Base-by-base conservation (phyloP, 1,140 invertebrate genomes). In the Diabrotica virgifera region DNA sequence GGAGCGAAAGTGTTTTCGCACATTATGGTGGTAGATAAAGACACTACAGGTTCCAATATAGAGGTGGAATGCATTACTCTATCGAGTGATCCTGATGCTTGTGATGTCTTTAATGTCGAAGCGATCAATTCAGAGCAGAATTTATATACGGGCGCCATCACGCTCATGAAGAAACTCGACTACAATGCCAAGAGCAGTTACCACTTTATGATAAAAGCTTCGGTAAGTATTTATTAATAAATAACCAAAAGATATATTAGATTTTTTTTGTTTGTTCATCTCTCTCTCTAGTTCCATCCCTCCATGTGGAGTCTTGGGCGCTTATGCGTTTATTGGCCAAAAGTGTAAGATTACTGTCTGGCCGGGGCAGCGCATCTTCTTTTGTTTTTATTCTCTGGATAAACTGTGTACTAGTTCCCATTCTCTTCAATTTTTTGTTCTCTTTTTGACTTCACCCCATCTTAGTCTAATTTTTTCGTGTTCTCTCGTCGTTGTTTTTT, bases 31-130 rank as follows among this genome's bases (percentile, higher is more conserved):
- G 86, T 85, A 72, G 93, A 95, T 81, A 83, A 83, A 13, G 93
- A 95, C 79, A 85, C 88, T 24, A 85, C 90, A 11, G 93, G 93
- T 4, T 88, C 93, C 51, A 89, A 85, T 70, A 83, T 95, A 52
- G 89, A 92, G 79, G 85, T 95, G 5, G 85, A 84, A 53, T 95
- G 93, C 72, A 78, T 84, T 54, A 75, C 77, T 66, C 52, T 75
- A 7, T 72, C 73, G 5, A 70, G 72, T 56, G 74, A 67, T 52
- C 62, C 66, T 40, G 66, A 72, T 40, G 74, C 76, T 35, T 79
- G 77, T 53, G 68, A 76, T 14, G 67, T 70, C 50, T 79, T 79
- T 59, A 46, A 68, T 37, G 67, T 79, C 38, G 57, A 74, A 54
- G 64, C 70, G 10, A 10, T 74, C 8, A 65, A 68, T 35, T 69